These are phyloP conservation scores for Nasonia vitripennis DNA, from an alignment of 1,140 invertebrate genomes.

Conservation along the genomic window DNA sequence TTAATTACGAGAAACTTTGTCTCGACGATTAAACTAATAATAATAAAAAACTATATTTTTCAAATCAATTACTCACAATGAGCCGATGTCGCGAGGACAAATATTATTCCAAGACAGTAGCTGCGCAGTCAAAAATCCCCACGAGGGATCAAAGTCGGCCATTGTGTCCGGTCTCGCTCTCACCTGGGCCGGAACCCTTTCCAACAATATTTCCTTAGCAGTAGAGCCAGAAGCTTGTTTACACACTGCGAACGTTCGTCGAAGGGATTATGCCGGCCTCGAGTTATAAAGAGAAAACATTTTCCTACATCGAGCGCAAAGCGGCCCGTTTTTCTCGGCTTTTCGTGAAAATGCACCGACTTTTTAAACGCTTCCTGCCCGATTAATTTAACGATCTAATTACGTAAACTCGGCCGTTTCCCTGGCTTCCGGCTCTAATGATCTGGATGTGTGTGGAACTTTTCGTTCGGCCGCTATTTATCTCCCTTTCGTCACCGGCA, in stretches of 20 bases:
- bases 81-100: neutral
- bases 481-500: neutral
- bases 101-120: conserved; percentile 10
- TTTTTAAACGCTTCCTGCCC: neutral
- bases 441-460: neutral
- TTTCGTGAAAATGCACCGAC: neutral
- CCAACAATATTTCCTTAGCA: conserved; percentile 64
- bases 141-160: neutral
- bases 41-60: neutral
- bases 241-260: conserved; percentile 54
- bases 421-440: neutral
- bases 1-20: too few species aligned
- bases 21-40: too few species aligned
- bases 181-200: conserved; percentile 53
- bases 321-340: neutral
- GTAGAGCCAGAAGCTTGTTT: conserved; percentile 57
- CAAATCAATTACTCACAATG: conserved; percentile 12
- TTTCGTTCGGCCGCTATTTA: conserved; percentile 2
- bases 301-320: neutral
- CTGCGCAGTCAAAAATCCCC: neutral
- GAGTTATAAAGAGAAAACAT: neutral
- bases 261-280: conserved; percentile 27
- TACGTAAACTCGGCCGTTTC: neutral
- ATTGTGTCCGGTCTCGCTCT: neutral
- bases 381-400: conserved; percentile 1